Conservation (phyloP, 2,797 vertebrate species). For the Propithecus deckenii region DNA sequence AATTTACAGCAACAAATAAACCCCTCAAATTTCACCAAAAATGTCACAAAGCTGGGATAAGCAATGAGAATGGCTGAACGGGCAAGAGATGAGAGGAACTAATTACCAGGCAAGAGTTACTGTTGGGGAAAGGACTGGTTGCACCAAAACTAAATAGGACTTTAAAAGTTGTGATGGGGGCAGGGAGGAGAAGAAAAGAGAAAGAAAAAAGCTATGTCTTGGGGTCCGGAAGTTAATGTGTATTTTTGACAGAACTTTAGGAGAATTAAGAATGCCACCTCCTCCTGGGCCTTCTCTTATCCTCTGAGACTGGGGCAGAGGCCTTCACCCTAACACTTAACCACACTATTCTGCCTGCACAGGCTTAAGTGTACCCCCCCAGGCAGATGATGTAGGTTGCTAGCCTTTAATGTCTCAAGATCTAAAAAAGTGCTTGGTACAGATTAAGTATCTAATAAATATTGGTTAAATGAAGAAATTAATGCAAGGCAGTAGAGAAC, state of each 20-base stretch:
- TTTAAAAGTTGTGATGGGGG: neutral
- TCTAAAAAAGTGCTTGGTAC: neutral
- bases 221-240: neutral
- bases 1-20: neutral
- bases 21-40: neutral
- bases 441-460: neutral
- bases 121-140: neutral
- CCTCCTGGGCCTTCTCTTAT: neutral
- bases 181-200: neutral
- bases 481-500: neutral
- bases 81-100: neutral
- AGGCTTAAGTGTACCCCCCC: neutral
- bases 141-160: rapidly evolving
- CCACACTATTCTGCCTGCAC: rapidly evolving
- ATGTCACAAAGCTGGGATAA: neutral
- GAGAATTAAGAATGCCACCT: neutral
- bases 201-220: neutral
- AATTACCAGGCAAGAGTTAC: neutral
- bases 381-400: neutral
- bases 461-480: neutral
- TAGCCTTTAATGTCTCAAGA: neutral
- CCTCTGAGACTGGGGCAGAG: too few species aligned
- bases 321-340: rapidly evolving
- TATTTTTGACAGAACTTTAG: neutral
- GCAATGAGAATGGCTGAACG: neutral